A percentile compares a stretch with the other conserved stretches of the same genome.
Conservation (phyloP, 2,797 vertebrate species). For the Sebastes dallii region DNA sequence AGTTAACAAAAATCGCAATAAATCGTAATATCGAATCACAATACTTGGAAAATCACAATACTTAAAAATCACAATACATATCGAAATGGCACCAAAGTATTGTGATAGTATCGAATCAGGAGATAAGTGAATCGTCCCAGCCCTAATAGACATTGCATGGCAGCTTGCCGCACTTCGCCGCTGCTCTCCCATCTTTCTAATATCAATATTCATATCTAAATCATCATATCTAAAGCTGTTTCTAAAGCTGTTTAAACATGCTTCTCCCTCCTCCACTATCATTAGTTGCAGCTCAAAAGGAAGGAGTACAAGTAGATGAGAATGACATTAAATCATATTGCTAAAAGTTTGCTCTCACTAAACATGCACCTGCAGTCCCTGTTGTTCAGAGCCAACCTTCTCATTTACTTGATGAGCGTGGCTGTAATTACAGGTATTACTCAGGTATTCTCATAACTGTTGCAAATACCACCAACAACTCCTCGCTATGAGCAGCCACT, state of each 20-base stretch:
- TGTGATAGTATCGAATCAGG: too few relatives aligned
- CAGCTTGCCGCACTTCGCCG: neutral
- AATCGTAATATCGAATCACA: too few relatives aligned
- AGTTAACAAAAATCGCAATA: too few relatives aligned
- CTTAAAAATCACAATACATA: too few relatives aligned
- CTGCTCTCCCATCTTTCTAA: too few relatives aligned
- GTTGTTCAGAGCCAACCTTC: neutral
- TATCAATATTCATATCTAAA: too few relatives aligned
- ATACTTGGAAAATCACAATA: too few relatives aligned
- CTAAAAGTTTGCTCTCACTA: neutral
- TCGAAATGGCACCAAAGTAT: too few relatives aligned
- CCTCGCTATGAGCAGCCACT: neutral
- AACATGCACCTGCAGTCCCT: neutral
- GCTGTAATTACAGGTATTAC: conserved; percentile 39
- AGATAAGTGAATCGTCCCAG: too few relatives aligned
- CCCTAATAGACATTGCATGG: neutral
- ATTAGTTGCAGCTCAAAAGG: too few relatives aligned
- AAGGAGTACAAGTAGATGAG: too few relatives aligned
- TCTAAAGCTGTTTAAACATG: neutral
- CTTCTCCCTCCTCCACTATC: neutral
- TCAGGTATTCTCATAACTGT: conserved; percentile 22
- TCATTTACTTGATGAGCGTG: neutral
- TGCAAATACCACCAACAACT: neutral
- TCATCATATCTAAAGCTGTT: too few relatives aligned
- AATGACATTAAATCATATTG: neutral